A percentile compares a stretch with the other conserved stretches of the same genome.
Conservation (phyloP, 1,140 invertebrate genomes). For the Ips nitidus region DNA sequence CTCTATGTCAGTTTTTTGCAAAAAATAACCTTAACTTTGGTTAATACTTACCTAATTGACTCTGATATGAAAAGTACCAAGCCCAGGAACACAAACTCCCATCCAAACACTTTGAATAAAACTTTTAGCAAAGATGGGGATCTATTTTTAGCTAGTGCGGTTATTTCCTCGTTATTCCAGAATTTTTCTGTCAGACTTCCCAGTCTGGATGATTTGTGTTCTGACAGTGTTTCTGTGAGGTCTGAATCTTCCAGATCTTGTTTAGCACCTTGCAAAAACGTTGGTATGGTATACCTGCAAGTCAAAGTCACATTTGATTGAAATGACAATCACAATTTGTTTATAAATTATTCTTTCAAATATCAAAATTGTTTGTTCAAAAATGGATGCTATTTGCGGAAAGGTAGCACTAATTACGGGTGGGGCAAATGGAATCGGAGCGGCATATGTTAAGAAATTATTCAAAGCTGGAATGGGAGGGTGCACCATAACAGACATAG, state of each 20-base stretch:
- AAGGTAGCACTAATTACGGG: constrained; percentile 29
- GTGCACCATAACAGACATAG: constrained; percentile 21
- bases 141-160: constrained; percentile 41
- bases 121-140: constrained; percentile 49
- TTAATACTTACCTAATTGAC: constrained; percentile 42
- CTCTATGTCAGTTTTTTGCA: constrained; percentile 41
- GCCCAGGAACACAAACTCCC: constrained; percentile 49
- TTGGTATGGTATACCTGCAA: constrained; percentile 56
- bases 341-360: background rate
- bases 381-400: constrained; percentile 21
- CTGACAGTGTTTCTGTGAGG: constrained; percentile 60
- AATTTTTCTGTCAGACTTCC: constrained; percentile 59
- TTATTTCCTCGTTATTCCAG: constrained; percentile 55
- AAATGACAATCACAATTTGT: background rate
- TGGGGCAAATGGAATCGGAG: constrained; percentile 25
- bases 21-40: background rate
- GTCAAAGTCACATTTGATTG: background rate
- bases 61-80: constrained; percentile 47
- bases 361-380: background rate
- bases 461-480: constrained; percentile 25
- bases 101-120: constrained; percentile 44
- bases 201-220: constrained; percentile 58
- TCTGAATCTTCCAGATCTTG: constrained; percentile 59
- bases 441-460: constrained; percentile 16
- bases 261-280: constrained; percentile 58